Conservation (phyloP, 2,888 invertebrate species). For the Euclidia mi region DNA sequence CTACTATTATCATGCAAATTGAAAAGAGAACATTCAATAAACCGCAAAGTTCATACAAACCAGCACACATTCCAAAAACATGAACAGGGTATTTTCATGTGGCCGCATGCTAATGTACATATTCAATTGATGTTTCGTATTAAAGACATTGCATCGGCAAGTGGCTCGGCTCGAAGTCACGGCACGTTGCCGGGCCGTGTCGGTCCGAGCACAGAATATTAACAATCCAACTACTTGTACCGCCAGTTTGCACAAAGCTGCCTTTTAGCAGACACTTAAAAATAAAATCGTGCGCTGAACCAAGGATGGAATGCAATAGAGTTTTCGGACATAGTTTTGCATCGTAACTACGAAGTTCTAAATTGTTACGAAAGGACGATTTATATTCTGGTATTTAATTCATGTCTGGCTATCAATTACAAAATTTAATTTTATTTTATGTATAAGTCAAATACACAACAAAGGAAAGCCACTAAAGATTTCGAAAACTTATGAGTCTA, state of each 20-base stretch:
- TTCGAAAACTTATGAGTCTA: too few relatives aligned
- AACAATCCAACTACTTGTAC: constrained; percentile 62
- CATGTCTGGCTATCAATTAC: neutral
- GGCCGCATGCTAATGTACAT: constrained; percentile 70
- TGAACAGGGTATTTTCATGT: constrained; percentile 52
- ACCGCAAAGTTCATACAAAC: constrained; percentile 4
- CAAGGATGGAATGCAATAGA: constrained; percentile 59
- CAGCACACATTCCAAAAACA: constrained; percentile 15
- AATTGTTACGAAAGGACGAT: too few relatives aligned
- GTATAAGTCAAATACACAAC: too few relatives aligned
- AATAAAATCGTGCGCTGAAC: constrained; percentile 65
- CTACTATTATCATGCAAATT: too few relatives aligned
- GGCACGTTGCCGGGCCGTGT: constrained; percentile 63
- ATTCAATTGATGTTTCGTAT: constrained; percentile 82
- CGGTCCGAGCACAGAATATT: constrained; percentile 71
- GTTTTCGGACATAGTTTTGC: constrained; percentile 53
- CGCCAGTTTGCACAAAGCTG: constrained; percentile 69
- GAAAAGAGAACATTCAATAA: neutral
- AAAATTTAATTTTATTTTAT: too few relatives aligned
- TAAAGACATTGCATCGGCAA: constrained; percentile 79
- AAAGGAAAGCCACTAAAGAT: too few relatives aligned
- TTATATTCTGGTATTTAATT: too few relatives aligned
- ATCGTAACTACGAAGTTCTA: constrained; percentile 48
- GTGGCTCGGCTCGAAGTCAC: constrained; percentile 48
- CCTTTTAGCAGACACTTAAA: constrained; percentile 76